Base-by-base conservation (phyloP, 2,888 invertebrate genomes). In the Spatulosminthurus flaviceps region DNA sequence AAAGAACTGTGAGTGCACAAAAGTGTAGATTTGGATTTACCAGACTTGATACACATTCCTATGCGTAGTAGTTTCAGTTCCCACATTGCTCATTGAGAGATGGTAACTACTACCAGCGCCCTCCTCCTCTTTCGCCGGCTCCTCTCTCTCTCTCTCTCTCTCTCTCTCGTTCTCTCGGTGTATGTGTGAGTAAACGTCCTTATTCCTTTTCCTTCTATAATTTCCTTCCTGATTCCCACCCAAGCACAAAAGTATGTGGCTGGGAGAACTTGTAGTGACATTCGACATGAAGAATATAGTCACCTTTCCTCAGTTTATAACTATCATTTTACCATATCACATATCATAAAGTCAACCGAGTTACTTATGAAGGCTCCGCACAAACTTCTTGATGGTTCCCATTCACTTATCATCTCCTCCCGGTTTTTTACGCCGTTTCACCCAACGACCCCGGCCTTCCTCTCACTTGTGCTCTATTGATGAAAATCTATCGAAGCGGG, bases 281-380 rank as follows among this genome's bases (percentile, higher is more conserved):
- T n/a, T 64, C 11, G 13, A 64, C 64, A 51, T 51, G 1, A 2
- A 51, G 51, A 51, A 51, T 34, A 34, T 34, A 34, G 34, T 41
- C 29, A 26, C 34, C 29, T 28, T 43, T 34, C 34, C 34, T n/a
- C 22, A 71, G 22, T 24, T 24, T 74, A 61, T 79, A 71, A 76
- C 75, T 76, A 76, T 72, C 71, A 41, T 79, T 60, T 72, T 26
- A 29, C 76, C 26, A 69, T 79, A 76, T 64, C 75, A 75, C 79
- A 79, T 76, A 77, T 76, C 79, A 78, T 79, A 80, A 77, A 80
- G 77, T 80, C 60, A 77, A 73, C 73, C 72, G 61, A 79, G 34
- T 75, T 75, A 75, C 75, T 79, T 79, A 79, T 79, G 79, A 79
- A 79, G 34, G 24, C 42, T 34, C 16, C 24, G 19, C 64, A 76